Evolutionary conservation across 2,797 vertebrate species (phyloP).

Genomic region (Crenuchus spilurus): DNA sequence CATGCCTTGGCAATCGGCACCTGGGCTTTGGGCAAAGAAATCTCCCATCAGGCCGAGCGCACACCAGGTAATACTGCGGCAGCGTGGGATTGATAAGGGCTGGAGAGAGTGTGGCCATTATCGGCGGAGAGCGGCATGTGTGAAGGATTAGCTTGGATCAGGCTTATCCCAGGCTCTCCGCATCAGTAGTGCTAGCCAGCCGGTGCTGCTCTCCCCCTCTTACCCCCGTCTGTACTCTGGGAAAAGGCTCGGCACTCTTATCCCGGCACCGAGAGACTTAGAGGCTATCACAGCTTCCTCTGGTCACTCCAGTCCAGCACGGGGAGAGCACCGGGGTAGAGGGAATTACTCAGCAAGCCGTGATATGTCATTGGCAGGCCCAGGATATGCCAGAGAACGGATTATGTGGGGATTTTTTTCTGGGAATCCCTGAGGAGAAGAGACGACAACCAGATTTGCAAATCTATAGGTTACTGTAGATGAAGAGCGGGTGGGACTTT

Average conservation of each 20-base stretch:
- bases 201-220: constrained; percentile 37
- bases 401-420: constrained; percentile 48
- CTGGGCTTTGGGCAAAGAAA: constrained; percentile 41
- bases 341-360: constrained; percentile 44
- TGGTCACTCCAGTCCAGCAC: constrained; percentile 46
- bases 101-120: constrained; percentile 44
- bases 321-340: constrained; percentile 33
- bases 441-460: constrained; percentile 13
- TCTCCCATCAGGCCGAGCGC: constrained; percentile 57
- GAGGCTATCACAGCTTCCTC: constrained; percentile 49
- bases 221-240: constrained; percentile 43
- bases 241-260: constrained; percentile 47
- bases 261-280: constrained; percentile 48
- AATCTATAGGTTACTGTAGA: constrained; percentile 25
- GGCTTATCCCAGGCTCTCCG: constrained; percentile 53
- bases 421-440: constrained; percentile 42
- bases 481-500: constrained; percentile 18
- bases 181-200: constrained; percentile 44
- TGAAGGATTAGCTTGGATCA: constrained; percentile 61
- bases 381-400: constrained; percentile 40
- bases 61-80: constrained; percentile 65
- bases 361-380: constrained; percentile 35
- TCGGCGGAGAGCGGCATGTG: constrained; percentile 44
- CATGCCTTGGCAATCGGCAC: constrained; percentile 23
- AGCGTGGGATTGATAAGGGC: constrained; percentile 53